Base-by-base conservation (phyloP, 2,888 invertebrate species). In the Idaea straminata region DNA sequence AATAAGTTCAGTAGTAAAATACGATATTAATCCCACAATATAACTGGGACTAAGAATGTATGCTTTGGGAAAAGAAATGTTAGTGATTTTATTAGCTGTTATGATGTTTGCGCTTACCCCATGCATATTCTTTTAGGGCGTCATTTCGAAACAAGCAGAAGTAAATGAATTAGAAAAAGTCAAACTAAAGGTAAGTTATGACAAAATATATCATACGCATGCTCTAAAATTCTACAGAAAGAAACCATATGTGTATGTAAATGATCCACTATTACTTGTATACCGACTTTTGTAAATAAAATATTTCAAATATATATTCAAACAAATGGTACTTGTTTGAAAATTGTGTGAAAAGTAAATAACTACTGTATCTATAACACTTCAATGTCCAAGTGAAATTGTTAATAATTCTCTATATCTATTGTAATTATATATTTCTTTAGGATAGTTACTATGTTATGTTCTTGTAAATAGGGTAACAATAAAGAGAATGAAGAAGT, bases 101-200 rank as follows among this genome's bases (percentile, higher is more conserved):
- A 25, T 47, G 47, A 47, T 47, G 47, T 47, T 47, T 47, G 10
- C 74, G 89, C 89, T 90, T 89, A 82, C 74, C 83, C 69, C 73
- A 80, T 77, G 83, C 85, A 86, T 83, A 87, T 75, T 83, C 90
- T 76, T 92, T 83, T 91, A 92, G 92, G 86, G 83, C 68, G 84
- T 80, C 75, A 79, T 91, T 75, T 47, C 47, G 13, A 88, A 90
- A 77, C 84, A 88, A 78, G 83, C 86, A 64, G 87, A 89, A 82
- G 76, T 76, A 66, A 79, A 76, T 65, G 82, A 87, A 80, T 65
- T 92, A 70, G 88, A 83, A 61, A 79, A 89, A 82, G 78, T 92
- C 62, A 92, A 92, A 81, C 79, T 92, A 3, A 92, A 92, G 91
- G 92, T 92, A 88, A 91, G 91, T 82, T 76, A 67, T 64, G 35